Evolutionary conservation across 2,113 vertebrate genomes (phyloP), one percentile per base, ranked within the genome.

Genomic region (Polypterus bichir): DNA sequence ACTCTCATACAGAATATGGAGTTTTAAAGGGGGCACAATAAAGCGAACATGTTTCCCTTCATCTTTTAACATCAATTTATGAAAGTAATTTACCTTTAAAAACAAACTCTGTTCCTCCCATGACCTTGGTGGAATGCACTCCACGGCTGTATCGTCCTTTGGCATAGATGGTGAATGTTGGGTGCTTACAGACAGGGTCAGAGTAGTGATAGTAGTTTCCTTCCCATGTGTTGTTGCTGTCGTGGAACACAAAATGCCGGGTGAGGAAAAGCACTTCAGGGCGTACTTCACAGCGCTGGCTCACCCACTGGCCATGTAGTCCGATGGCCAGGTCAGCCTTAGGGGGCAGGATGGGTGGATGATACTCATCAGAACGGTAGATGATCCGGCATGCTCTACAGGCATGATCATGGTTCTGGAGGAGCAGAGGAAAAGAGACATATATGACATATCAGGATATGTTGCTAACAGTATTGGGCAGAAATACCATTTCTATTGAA

Each of bases 131-230:
- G 0, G 94, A 97, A 63, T 87, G 89, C 6, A 91, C 79, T 0
- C 94, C 93, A 0, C 87, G 85, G 79, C 91, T 96, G 79, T 97
- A 98, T 65, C 89, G 89, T 2, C 96, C 96, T 9, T 90, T 88
- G 70, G 94, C 96, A 0, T 92, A 96, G 76, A 98, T 92, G 78
- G 87, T 93, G 81, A 98, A 98, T 61, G 92, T 93, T 56, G 92
- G 92, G 70, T 97, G 92, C 67, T 91, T 96, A 76, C 96, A 98
- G 74, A 92, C 80, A 1, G 96, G 94, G 77, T 98, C 94, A 0
- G 94, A 92, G 81, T 93, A 98, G 79, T 98, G 96, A 77, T 91
- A 93, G 77, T 98, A 98, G 77, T 92, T 88, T 0, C 96, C 96
- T 69, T 97, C 94, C 96, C 96, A 98, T 49, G 92, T 96, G 78